Conservation (phyloP, 2,797 vertebrate genomes). For the Falco novaeseelandiae region DNA sequence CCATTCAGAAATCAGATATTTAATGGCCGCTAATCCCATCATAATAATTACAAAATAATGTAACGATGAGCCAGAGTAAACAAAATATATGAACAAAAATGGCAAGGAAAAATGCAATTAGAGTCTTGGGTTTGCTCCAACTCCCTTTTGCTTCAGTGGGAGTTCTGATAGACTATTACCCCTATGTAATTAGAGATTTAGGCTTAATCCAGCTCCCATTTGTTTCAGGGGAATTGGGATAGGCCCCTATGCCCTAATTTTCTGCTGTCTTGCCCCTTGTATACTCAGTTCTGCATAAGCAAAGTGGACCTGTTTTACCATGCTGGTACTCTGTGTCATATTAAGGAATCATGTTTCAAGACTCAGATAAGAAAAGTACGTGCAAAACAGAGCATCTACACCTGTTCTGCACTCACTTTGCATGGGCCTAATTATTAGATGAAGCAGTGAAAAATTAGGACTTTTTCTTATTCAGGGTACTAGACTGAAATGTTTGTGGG, state of each 20-base stretch:
- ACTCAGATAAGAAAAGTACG: background rate
- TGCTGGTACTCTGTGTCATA: background rate
- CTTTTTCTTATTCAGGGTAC: background rate
- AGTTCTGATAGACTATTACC: conserved; percentile 73
- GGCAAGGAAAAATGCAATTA: conserved; percentile 54
- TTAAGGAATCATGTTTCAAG: background rate
- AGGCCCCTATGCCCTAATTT: conserved; percentile 31
- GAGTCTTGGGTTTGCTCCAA: conserved; percentile 47
- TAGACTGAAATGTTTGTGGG: background rate
- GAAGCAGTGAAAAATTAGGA: background rate
- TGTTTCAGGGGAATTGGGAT: conserved; percentile 76
- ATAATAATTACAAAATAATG: conserved; percentile 52
- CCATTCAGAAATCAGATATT: conserved; percentile 37
- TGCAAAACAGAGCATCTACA: background rate
- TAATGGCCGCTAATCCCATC: conserved; percentile 45
- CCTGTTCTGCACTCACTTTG: background rate
- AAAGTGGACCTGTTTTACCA: background rate
- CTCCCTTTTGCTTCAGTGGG: conserved; percentile 81
- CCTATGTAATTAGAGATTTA: conserved; percentile 61
- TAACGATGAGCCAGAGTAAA: conserved; percentile 27
- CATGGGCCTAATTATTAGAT: background rate
- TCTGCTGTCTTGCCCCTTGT: conserved; percentile 12
- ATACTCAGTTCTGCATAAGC: background rate
- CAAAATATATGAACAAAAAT: conserved; percentile 60
- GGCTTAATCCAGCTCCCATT: conserved; percentile 57